Base-by-base conservation (phyloP, 92 coral and sea anemone species). In the Zoanthus solanderi region DNA sequence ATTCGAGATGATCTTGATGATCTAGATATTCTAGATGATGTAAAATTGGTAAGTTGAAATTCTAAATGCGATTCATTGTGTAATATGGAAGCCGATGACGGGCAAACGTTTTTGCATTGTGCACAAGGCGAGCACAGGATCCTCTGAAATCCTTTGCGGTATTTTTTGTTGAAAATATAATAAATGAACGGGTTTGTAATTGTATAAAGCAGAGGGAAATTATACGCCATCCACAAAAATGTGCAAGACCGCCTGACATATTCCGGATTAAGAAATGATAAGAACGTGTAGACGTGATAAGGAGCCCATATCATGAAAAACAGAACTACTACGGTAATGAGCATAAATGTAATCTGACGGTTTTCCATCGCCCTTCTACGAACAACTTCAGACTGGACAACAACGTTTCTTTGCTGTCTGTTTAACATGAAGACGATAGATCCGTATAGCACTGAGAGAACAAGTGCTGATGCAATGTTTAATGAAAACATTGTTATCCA, bases 401-500 rank as follows among this genome's bases (percentile, higher is more conserved):
- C n/a, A 16, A 79, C 18, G 17, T 78, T 78, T 78, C 12, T 60
- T 45, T 79, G 72, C 17, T 79, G 84, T 61, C 84, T 56, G 18
- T 79, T 14, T 17, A 79, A 54, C 54, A 57, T 47, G 17, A 79
- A 12, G 8, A 79, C 72, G 30, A 79, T 58, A 14, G 32, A 30
- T 9, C 50, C 46, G 66, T 79, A 79, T 14, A 79, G 54, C 17
- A 53, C 71, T 4, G 72, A 53, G 29, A 79, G 65, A 11, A 76
- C 17, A 18, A 76, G 80, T 4, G 80, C 80, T 28, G 80, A 76
- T 5, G 65, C 80, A 18, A 76, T 23, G 63, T 50, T 76, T 37
- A 76, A 52, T 5, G 80, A 76, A 76, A 76, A 76, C 80, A 76
- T 76, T 18, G 80, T 76, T 52, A 76, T 76, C 80, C 80, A 76